These are phyloP conservation scores for Morpho deidamia DNA, from an alignment of 2,888 invertebrate species.

Conservation along the genomic window DNA sequence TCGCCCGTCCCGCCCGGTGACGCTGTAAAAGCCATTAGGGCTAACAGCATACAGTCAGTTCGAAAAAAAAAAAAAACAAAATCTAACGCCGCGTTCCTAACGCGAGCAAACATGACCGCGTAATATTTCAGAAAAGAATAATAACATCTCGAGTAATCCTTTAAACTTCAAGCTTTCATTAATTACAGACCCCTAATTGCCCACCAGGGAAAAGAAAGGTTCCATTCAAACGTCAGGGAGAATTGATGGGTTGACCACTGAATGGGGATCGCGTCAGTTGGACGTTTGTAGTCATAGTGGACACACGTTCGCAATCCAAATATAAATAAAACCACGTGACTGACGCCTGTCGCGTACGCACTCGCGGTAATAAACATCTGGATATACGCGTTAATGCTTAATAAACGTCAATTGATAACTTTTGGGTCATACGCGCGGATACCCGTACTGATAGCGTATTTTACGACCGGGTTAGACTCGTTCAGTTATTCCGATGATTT, in stretches of 20 bases:
- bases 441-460: conserved; percentile 3
- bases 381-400: conserved; percentile 3
- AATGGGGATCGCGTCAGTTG: conserved; percentile 69
- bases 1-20: no score
- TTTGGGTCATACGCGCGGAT: conserved; percentile 2
- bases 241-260: conserved; percentile 75
- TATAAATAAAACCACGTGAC: conserved; percentile 48
- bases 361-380: conserved; percentile 14
- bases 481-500: conserved; percentile 3
- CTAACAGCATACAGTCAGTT: no score
- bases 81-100: not conserved
- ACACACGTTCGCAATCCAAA: conserved; percentile 63
- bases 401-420: conserved; percentile 2
- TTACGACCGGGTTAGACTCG: not conserved
- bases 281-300: conserved; percentile 66
- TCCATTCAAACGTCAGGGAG: conserved; percentile 72
- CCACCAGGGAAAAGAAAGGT: conserved; percentile 63
- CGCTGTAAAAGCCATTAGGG: no score
- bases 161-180: conserved; percentile 37
- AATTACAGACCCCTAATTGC: conserved; percentile 65
- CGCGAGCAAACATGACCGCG: not conserved
- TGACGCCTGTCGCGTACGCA: conserved; percentile 41
- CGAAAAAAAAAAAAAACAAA: no score
- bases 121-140: conserved; percentile 11
- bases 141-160: conserved; percentile 5